phyloP scores from a whole-genome alignment of 2,888 invertebrate species.

The Aporophyla nigra region DNA sequence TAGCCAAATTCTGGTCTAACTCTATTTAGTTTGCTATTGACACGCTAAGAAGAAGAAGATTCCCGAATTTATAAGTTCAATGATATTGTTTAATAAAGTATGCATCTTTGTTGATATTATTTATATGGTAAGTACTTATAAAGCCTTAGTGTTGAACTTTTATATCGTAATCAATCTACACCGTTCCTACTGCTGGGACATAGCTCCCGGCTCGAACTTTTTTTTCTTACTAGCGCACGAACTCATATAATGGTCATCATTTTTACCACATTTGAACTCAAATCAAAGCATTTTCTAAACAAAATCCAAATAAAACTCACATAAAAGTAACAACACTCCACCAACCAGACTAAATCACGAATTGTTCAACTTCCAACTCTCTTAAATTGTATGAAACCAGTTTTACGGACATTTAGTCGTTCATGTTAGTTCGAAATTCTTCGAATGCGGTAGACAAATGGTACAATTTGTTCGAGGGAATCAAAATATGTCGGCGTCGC shows the following conservation, averaged over 20 bases:
- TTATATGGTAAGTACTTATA: neutral
- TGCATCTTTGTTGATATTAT: too few species aligned
- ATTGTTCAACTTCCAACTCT: slow-evolving; percentile 19
- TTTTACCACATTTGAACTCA: neutral
- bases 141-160: neutral
- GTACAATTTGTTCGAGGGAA: slow-evolving; percentile 51
- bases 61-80: too few species aligned
- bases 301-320: slow-evolving; percentile 9
- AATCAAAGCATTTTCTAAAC: neutral
- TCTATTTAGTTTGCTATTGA: too few species aligned
- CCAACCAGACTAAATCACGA: slow-evolving; percentile 15
- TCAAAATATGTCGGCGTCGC: slow-evolving; percentile 35
- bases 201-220: too few species aligned
- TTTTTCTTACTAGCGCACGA: neutral
- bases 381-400: slow-evolving; percentile 18
- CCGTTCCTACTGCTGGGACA: too few species aligned
- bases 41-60: too few species aligned
- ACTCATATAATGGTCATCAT: neutral
- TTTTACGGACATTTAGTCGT: slow-evolving; percentile 20
- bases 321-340: slow-evolving; percentile 16
- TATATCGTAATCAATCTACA: neutral
- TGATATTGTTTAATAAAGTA: too few species aligned
- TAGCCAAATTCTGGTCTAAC: too few species aligned
- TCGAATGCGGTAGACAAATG: slow-evolving; percentile 52
- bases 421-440: slow-evolving; percentile 26